Evolutionary conservation across 92 coral and sea anemone genomes (phyloP).

Genomic region (Diadumene lineata): DNA sequence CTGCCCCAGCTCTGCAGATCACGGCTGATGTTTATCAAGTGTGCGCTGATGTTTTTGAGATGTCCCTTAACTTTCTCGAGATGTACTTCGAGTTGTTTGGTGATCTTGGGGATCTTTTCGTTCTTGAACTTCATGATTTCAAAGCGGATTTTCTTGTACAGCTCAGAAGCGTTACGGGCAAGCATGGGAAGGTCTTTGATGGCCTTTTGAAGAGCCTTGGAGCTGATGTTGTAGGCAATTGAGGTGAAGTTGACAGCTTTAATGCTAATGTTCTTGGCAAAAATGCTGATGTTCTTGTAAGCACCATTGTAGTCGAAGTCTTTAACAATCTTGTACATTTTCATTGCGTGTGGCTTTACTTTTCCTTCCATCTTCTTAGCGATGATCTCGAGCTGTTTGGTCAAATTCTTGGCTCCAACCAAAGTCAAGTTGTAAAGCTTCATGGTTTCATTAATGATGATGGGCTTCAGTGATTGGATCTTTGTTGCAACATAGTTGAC

Average conservation of each 20-base stretch:
- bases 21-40: conserved; percentile 59
- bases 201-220: conserved; percentile 39
- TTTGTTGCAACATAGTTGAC: conserved; percentile 43
- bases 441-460: conserved; percentile 49
- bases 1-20: conserved; percentile 70
- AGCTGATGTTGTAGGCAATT: conserved; percentile 43
- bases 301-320: conserved; percentile 63
- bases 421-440: conserved; percentile 68
- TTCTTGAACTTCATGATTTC: conserved; percentile 43
- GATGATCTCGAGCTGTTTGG: conserved; percentile 54
- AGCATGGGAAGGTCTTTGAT: conserved; percentile 56
- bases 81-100: conserved; percentile 6
- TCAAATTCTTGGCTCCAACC: conserved; percentile 51
- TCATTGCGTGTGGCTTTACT: conserved; percentile 66
- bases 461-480: conserved; percentile 48
- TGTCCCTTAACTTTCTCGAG: conserved; percentile 35
- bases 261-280: conserved; percentile 58
- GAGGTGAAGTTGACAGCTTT: conserved; percentile 49
- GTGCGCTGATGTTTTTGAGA: conserved; percentile 40
- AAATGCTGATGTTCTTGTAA: conserved; percentile 42
- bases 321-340: conserved; percentile 56
- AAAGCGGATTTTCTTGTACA: conserved; percentile 52
- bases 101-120: conserved; percentile 39
- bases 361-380: conserved; percentile 62
- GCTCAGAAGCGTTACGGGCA: conserved; percentile 57